Base-by-base conservation (phyloP, 2,113 vertebrate species). In the Rattus rattus region DNA sequence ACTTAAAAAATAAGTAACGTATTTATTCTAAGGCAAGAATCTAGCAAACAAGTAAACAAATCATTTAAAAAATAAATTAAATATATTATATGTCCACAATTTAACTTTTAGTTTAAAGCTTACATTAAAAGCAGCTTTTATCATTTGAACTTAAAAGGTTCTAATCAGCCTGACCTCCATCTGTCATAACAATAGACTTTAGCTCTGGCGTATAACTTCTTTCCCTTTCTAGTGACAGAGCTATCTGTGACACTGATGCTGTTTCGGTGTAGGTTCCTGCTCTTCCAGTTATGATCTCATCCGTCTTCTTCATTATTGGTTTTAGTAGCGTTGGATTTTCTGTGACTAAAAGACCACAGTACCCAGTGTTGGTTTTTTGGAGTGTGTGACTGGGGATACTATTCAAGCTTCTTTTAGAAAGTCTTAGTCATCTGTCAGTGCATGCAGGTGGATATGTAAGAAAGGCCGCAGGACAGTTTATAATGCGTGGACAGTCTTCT, bases 31-130 rank as follows among this genome's bases (percentile, higher is more conserved):
- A 96, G 67, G 36, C 56, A 92, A 94, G 22, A 5, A 4, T 93
- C 22, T 93, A 96, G 54, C 52, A 94, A 26, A 85, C 93, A 95
- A 75, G 30, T 36, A 36, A 43, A 80, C 17, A 79, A 91, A 67
- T 72, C 24, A 65, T 81, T 90, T 94, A 92, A 59, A 61, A 94
- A 20, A 87, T 33, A 36, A 73, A 69, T 16, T 3, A 12, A 77
- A 26, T 43, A 87, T 96, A 79, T 85, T 75, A 0, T 67, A 77
- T 87, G 47, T 72, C 92, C 87, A 72, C 94, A 67, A 61, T 67
- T 70, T 92, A 88, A 85, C 70, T 75, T 22, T 52, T 79, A 79
- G 49, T 92, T 95, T 94, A 95, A 95, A 56, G 94, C 49, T 94
- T 43, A 75, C 69, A 33, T 95, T 52, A 5, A 30, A 73, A 67